Evolutionary conservation across 35 echinoderm and acorn worm genomes (phyloP).

Genomic region (Acanthaster planci): DNA sequence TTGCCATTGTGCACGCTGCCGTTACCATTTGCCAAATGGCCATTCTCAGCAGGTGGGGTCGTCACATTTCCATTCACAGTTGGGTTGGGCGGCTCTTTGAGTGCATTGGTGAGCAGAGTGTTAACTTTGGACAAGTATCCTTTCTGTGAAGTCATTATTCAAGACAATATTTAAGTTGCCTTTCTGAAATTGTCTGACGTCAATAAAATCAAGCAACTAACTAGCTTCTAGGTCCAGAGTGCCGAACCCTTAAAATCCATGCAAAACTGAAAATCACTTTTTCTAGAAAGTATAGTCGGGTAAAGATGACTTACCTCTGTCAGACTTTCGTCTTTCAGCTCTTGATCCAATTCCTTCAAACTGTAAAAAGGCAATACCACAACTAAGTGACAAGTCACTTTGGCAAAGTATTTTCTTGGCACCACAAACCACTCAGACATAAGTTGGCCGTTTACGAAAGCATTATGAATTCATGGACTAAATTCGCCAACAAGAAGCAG

Average conservation of each 20-base stretch:
- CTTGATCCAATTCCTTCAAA: conserved; percentile 76
- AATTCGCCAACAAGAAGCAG: no score
- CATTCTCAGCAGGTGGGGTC: conserved; percentile 24
- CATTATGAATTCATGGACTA: no score
- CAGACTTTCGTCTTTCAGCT: conserved; percentile 82
- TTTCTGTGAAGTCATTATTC: conserved; percentile 62
- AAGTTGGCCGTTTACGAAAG: no score
- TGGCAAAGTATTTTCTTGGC: no score
- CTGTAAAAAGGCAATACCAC: conserved; percentile 46
- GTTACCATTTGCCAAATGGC: conserved; percentile 39
- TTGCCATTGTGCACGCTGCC: conserved; percentile 9
- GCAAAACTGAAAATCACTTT: no score
- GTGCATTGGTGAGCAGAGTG: conserved; percentile 52
- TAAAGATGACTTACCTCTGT: conserved; percentile 94
- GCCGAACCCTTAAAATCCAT: not conserved
- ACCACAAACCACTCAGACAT: no score
- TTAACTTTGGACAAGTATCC: conserved; percentile 61
- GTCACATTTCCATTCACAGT: conserved; percentile 49
- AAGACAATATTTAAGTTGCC: no score
- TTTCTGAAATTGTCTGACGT: no score
- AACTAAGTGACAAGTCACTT: no score
- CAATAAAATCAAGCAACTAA: no score
- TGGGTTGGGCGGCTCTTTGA: conserved; percentile 24
- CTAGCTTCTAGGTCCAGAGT: no score
- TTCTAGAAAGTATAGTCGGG: not conserved